Conservation (phyloP, 2,888 invertebrate species). For the Spicauda simplicius region DNA sequence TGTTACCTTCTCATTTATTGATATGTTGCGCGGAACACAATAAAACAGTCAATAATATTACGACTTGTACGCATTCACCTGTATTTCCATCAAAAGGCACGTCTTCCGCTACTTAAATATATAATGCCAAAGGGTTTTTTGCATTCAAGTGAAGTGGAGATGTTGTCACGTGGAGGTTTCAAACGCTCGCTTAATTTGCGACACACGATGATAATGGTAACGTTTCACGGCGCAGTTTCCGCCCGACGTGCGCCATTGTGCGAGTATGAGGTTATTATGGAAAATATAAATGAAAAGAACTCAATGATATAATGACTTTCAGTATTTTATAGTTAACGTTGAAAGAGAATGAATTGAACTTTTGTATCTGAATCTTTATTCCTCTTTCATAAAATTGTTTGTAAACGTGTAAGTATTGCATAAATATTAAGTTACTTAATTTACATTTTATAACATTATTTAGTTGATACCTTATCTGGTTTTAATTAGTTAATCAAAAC, state of each 20-base stretch:
- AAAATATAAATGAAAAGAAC: background rate
- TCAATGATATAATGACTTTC: background rate
- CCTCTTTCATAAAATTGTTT: no score
- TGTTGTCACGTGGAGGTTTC: background rate
- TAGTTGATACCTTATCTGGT: no score
- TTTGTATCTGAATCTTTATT: background rate
- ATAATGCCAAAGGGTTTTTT: background rate
- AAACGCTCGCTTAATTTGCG: slow-evolving; percentile 29
- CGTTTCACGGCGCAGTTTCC: slow-evolving; percentile 2
- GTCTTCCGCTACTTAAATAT: background rate
- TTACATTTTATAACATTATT: no score
- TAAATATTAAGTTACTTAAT: no score
- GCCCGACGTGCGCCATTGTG: background rate
- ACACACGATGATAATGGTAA: background rate
- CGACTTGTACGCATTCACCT: no score
- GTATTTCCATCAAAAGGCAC: no score
- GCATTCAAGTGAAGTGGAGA: background rate
- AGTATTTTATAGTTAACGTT: slow-evolving; percentile 6
- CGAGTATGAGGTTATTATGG: slow-evolving; percentile 8
- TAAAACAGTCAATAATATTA: no score
- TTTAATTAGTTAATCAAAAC: no score
- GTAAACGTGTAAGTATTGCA: no score
- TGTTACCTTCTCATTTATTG: no score
- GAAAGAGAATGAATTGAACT: background rate
- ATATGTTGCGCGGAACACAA: no score